phyloP scores from a whole-genome alignment of 2,888 invertebrate species.

The Agonum fuliginosum region DNA sequence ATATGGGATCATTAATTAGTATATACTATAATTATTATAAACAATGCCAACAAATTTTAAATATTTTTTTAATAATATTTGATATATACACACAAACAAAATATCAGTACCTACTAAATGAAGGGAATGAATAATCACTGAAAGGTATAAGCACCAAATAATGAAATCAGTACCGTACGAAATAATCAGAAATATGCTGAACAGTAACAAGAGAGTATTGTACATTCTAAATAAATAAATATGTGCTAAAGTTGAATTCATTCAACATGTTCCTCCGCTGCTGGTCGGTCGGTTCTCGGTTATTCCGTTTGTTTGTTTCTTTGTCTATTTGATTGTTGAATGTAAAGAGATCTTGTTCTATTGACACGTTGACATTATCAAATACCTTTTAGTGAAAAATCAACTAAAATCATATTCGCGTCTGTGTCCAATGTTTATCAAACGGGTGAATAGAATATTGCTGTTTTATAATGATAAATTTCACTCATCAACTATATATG shows the following conservation, averaged over 20 bases:
- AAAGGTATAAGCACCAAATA: conserved; percentile 34
- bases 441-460: conserved; percentile 47
- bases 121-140: conserved; percentile 22
- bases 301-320: not conserved
- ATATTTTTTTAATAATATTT: conserved; percentile 60
- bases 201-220: too few relatives aligned
- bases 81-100: conserved; percentile 53
- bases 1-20: conserved; percentile 55
- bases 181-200: conserved; percentile 56
- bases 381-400: conserved; percentile 47
- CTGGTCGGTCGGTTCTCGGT: conserved; percentile 18
- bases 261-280: not conserved
- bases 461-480: conserved; percentile 39
- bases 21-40: too few relatives aligned
- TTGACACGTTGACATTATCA: conserved; percentile 20
- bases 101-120: conserved; percentile 44
- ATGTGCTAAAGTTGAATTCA: not conserved
- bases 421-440: conserved; percentile 44
- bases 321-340: conserved; percentile 22
- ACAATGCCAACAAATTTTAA: conserved; percentile 55
- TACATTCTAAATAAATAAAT: not conserved
- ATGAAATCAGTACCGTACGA: not conserved
- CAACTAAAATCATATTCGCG: conserved; percentile 23
- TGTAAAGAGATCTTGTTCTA: conserved; percentile 15
- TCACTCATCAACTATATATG: conserved; percentile 42